Base-by-base conservation (phyloP, 64 coral and sea anemone species). In the Acropora tenuis region DNA sequence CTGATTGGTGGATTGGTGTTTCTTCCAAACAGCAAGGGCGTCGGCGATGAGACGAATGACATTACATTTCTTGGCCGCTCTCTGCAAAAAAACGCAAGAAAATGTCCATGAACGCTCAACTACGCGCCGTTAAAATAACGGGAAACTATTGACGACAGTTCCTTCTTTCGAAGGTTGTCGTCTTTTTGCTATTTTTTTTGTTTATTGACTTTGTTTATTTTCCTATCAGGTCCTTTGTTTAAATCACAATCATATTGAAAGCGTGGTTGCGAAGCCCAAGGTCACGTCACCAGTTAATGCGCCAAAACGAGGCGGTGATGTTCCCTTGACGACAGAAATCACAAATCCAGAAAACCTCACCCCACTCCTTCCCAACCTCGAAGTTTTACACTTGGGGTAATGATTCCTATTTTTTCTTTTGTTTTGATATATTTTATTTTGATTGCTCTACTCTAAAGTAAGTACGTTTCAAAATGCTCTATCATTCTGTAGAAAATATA, bases 371-470 rank as follows among this genome's bases (percentile, higher is more conserved):
- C 67, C 75, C 47, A 91, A 94, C 65, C 92, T 99, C 18, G 97
- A 99, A 71, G 97, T 99, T 65, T 92, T 99, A 17, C 97, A 99
- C 85, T 45, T 99, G 48, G 97, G 97, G 97, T 99, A 92, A 30
- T 30, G 30, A 30, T 30, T 30, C 30, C 30, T 30, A 30, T 30
- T 30, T 30, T 30, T 30, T 30, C 30, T 0, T 30, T 30, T 30
- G 30, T 30, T 30, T 30, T 13, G 16, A 0, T 63, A 2, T 0
- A 2, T 63, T 63, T 63, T 3, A 13, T 8, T 8, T 13, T 63
- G 9, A 13, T 63, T 63, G 60, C 13, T 11, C 16, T 2, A 63
- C 60, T 63, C 60, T 63, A 12, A 55, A 10, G 10, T 30, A 30
- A 30, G 30, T 30, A 30, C 30, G 30, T 30, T 30, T 30, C 30